Evolutionary conservation across 2,888 invertebrate species (phyloP), one percentile per base, ranked within the genome.

Genomic region (Pedicia rivosa): DNA sequence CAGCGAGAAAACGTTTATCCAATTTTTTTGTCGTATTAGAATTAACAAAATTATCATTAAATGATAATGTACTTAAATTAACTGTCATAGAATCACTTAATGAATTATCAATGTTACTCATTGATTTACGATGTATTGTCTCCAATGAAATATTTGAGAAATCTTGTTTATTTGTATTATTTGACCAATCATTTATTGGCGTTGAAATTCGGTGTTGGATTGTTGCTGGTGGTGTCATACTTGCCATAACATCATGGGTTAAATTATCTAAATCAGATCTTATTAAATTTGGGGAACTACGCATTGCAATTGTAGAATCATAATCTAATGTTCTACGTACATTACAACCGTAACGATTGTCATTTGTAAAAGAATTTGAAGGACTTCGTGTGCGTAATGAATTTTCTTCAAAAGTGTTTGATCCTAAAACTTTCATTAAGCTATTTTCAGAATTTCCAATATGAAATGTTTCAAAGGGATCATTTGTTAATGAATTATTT

Each of bases 391-490:
- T n/a, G n/a, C n/a, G n/a, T n/a, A n/a, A n/a, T n/a, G n/a, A n/a
- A n/a, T n/a, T n/a, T n/a, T n/a, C n/a, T n/a, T n/a, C n/a, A n/a
- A n/a, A n/a, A n/a, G n/a, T n/a, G n/a, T n/a, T n/a, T n/a, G n/a
- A n/a, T n/a, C n/a, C n/a, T n/a, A n/a, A n/a, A n/a, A n/a, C n/a
- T n/a, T n/a, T n/a, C n/a, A n/a, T n/a, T n/a, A n/a, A n/a, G n/a
- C n/a, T n/a, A n/a, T n/a, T n/a, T n/a, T n/a, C n/a, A n/a, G n/a
- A n/a, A n/a, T n/a, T n/a, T 22, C 57, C 57, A 2, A 65, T 54
- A 3, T 53, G 47, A 0, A 72, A 72, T 0, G 78, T 79, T 47
- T 79, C 78, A 46, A 79, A 78, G 0, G 78, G 78, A 61, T 79
- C 77, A 7, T 59, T 57, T n/a, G n/a, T n/a, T n/a, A n/a, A n/a